Evolutionary conservation across 1,140 invertebrate genomes (phyloP).

Genomic region (Brachionus koreanus): DNA sequence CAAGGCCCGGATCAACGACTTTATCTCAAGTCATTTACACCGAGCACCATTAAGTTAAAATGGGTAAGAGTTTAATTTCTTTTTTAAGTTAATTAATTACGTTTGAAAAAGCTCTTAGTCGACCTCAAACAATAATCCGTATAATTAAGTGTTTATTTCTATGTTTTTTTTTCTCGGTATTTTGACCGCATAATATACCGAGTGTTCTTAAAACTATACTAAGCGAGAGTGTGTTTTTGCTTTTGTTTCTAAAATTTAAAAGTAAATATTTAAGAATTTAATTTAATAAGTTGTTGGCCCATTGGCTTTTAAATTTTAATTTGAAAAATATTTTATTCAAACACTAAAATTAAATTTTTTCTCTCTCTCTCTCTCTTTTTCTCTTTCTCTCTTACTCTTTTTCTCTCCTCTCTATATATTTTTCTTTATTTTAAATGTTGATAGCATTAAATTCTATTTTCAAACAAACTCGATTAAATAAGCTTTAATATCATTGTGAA

Average conservation of each 20-base stretch:
- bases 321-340: constrained; percentile 43
- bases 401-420: background rate
- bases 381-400: background rate
- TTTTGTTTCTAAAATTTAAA: background rate
- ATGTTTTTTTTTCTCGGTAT: constrained; percentile 17
- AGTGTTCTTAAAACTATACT: background rate
- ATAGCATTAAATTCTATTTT: constrained; percentile 28
- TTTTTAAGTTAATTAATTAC: background rate
- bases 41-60: background rate
- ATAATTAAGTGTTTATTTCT: constrained; percentile 33
- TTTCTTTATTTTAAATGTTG: constrained; percentile 8
- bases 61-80: constrained; percentile 8
- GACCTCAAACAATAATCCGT: background rate
- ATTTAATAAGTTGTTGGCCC: background rate
- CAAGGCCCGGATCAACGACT: too few relatives aligned
- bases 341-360: background rate
- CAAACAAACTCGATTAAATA: background rate
- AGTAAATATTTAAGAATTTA: constrained; percentile 43
- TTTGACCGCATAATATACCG: constrained; percentile 25
- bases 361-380: background rate
- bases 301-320: constrained; percentile 18
- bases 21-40: background rate
- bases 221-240: background rate
- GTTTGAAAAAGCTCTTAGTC: background rate
- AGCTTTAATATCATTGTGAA: constrained; percentile 28